These are phyloP conservation scores for Podiceps cristatus DNA, from an alignment of 2,113 vertebrate genomes.

Conservation along the genomic window DNA sequence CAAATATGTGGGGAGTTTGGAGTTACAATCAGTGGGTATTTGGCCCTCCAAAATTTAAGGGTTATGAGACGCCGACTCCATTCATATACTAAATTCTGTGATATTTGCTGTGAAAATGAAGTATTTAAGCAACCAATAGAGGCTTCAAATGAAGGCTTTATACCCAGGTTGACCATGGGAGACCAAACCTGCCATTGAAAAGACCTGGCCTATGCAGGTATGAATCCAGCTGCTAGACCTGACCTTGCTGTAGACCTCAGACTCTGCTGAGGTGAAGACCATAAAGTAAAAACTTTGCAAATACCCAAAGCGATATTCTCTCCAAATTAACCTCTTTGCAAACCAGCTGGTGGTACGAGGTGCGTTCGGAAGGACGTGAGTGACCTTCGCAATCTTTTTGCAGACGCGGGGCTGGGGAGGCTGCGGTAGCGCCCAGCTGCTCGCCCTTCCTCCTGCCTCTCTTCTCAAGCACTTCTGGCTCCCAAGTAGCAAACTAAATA, in stretches of 20 bases:
- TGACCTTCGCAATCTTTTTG: not conserved
- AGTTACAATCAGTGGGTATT: not conserved
- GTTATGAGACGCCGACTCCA: not conserved
- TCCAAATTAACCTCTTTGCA: not conserved
- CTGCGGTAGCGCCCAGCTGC: not conserved
- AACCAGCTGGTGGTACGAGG: not conserved
- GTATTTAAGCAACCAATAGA: not conserved
- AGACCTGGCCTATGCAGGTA: not conserved
- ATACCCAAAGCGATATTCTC: not conserved
- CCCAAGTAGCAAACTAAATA: not conserved
- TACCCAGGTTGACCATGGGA: not conserved
- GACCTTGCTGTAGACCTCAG: not conserved
- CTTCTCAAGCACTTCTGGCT: slow-evolving; percentile 18
- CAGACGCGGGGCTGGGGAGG: not conserved
- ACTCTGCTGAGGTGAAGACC: not conserved
- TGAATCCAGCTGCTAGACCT: not conserved
- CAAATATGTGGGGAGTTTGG: not conserved
- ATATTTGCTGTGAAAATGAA: not conserved
- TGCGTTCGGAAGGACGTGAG: not conserved
- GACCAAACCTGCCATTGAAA: not conserved
- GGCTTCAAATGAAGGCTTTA: not conserved
- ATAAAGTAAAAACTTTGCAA: not conserved
- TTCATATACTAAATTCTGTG: not conserved
- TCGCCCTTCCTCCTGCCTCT: not conserved
- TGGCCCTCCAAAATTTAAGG: not conserved